Percentiles rank a stretch among this genome's conserved stretches.
These are phyloP conservation scores for Diachasma alloeum DNA, from an alignment of 1,140 invertebrate genomes.

Conservation along the genomic window DNA sequence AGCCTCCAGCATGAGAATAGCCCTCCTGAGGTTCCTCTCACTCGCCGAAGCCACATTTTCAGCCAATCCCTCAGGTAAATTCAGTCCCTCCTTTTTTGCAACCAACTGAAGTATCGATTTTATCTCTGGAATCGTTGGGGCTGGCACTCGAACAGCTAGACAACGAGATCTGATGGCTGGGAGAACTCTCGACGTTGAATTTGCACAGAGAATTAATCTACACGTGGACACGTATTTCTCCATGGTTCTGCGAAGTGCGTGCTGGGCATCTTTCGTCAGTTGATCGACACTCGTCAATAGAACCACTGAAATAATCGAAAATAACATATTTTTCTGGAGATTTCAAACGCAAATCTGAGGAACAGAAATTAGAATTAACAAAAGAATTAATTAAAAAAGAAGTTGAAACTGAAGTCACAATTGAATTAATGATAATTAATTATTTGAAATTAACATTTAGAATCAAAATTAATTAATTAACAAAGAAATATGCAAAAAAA, in stretches of 20 bases:
- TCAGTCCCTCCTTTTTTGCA: slow-evolving; percentile 87
- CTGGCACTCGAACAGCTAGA: slow-evolving; percentile 88
- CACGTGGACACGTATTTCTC: slow-evolving; percentile 98
- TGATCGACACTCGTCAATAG: slow-evolving; percentile 95
- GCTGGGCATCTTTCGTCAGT: slow-evolving; percentile 97
- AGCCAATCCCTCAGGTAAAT: slow-evolving; percentile 80
- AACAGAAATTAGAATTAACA: no score
- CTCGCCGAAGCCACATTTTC: slow-evolving; percentile 81
- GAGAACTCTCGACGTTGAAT: slow-evolving; percentile 93
- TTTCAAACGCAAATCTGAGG: neutral
- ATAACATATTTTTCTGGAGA: neutral
- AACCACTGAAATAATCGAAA: slow-evolving; percentile 74
- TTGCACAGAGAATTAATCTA: slow-evolving; percentile 92
- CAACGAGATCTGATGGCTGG: slow-evolving; percentile 96
- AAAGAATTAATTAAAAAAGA: no score
- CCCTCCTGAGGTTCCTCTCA: slow-evolving; percentile 91
- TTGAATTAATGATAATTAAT: no score
- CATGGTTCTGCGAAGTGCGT: slow-evolving; percentile 97
- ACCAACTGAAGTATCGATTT: slow-evolving; percentile 72
- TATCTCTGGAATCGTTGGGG: slow-evolving; percentile 85
- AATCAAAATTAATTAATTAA: no score
- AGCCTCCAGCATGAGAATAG: slow-evolving; percentile 93
- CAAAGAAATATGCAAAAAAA: no score
- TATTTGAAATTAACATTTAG: no score
- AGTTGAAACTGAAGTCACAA: no score